Evolutionary conservation across 30 jellyfish, hydroid and myxozoan genomes (phyloP).

Genomic region (Aurelia aurita): DNA sequence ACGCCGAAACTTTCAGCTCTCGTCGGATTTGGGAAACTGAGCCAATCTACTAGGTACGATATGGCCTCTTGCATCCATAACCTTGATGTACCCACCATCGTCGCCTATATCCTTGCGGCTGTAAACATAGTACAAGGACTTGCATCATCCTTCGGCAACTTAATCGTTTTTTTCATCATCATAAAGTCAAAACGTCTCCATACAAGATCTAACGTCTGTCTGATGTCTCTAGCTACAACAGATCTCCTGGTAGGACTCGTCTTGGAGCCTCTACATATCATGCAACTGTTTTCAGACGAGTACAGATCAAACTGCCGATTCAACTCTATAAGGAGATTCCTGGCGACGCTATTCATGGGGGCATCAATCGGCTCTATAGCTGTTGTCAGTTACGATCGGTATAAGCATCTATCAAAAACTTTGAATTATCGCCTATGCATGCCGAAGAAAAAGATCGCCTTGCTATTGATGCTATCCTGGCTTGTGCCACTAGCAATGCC

Average conservation of each 20-base stretch:
- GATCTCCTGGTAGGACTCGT: conserved; percentile 81
- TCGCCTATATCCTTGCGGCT: conserved; percentile 45
- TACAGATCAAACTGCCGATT: conserved; percentile 43
- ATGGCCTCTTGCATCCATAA: conserved; percentile 51
- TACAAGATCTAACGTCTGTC: conserved; percentile 59
- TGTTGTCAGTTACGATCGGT: conserved; percentile 80
- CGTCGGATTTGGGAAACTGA: no score
- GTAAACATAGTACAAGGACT: conserved; percentile 35
- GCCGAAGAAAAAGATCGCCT: conserved; percentile 55
- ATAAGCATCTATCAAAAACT: conserved; percentile 64
- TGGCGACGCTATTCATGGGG: conserved; percentile 71
- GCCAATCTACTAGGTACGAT: no score
- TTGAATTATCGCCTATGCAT: conserved; percentile 47
- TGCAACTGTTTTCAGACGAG: conserved; percentile 44
- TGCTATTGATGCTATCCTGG: conserved; percentile 69
- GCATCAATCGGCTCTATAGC: conserved; percentile 79
- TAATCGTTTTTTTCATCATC: conserved; percentile 41
- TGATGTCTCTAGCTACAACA: conserved; percentile 75
- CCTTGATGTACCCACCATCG: conserved; percentile 9
- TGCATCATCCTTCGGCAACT: conserved; percentile 49
- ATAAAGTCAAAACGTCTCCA: conserved; percentile 37
- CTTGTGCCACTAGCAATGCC: conserved; percentile 76
- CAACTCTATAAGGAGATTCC: conserved; percentile 60
- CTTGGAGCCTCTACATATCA: conserved; percentile 55
- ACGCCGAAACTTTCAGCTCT: no score